Evolutionary conservation across 2,113 vertebrate genomes (phyloP).

Genomic region (Rhinolophus ferrumequinum): DNA sequence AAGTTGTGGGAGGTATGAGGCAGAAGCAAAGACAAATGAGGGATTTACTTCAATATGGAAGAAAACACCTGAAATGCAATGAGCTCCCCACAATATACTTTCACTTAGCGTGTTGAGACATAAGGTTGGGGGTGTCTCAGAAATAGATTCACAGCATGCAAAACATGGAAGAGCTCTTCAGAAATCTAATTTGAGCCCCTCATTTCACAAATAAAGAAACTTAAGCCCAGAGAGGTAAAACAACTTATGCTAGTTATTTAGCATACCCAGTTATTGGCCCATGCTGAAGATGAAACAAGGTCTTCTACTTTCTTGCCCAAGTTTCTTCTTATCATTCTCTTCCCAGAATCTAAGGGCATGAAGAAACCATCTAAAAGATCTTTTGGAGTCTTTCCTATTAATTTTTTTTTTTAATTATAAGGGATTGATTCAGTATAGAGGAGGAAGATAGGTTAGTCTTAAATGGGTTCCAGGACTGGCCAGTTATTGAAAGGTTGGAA

Average conservation of each 20-base stretch:
- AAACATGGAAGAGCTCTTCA: neutral
- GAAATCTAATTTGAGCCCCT: conserved; percentile 14
- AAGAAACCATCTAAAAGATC: neutral
- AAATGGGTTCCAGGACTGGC: neutral
- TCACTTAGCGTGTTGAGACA: neutral
- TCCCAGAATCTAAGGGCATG: neutral
- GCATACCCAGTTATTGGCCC: neutral
- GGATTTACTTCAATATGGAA: conserved; percentile 4
- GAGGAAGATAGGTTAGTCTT: neutral
- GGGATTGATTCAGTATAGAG: neutral
- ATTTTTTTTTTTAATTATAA: neutral
- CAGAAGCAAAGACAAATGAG: neutral
- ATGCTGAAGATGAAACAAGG: neutral
- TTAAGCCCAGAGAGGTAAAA: neutral
- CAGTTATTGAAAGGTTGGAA: neutral
- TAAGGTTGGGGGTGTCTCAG: neutral
- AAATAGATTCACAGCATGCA: neutral
- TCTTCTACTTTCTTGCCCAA: neutral
- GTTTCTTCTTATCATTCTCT: neutral
- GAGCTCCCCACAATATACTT: neutral
- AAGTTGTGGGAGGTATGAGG: conserved; percentile 29
- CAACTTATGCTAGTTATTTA: neutral
- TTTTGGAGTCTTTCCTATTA: neutral
- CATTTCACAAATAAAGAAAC: conserved; percentile 16
- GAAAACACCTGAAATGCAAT: conserved; percentile 32